Percentiles rank a stretch among this genome's conserved stretches.
Evolutionary conservation across 1,140 invertebrate genomes (phyloP).

Genomic region (Drosophila subobscura): DNA sequence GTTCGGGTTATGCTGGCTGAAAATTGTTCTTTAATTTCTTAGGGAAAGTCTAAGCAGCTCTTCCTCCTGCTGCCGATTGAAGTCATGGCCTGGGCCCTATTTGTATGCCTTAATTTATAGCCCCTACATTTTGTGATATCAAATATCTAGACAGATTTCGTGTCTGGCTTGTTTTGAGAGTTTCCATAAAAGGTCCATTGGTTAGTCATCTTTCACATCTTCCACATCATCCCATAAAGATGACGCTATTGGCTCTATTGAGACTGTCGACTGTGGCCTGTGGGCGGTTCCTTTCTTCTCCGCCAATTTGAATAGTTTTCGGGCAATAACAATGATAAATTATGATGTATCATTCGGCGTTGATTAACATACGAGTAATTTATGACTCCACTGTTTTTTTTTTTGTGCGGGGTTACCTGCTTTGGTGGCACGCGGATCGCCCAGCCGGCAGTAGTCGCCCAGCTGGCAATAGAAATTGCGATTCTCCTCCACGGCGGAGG

Average conservation of each 20-base stretch:
- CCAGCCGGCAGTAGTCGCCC: constrained; percentile 88
- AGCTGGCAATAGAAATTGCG: constrained; percentile 90
- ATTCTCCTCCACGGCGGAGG: constrained; percentile 87
- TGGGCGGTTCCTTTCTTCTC: constrained; percentile 61
- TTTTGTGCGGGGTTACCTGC: constrained; percentile 87
- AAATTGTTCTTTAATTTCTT: constrained; percentile 36
- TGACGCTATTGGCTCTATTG: constrained; percentile 29
- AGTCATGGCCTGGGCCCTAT: too few relatives aligned
- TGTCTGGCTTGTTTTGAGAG: constrained; percentile 1
- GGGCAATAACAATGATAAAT: constrained; percentile 77
- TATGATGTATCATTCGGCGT: constrained; percentile 64
- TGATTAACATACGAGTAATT: constrained; percentile 55
- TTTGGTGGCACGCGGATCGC: constrained; percentile 89
- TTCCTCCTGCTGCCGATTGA: too few relatives aligned
- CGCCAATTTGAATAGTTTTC: constrained; percentile 51
- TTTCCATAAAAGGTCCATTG: constrained; percentile 7
- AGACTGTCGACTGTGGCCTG: constrained; percentile 6
- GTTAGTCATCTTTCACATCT: constrained; percentile 34
- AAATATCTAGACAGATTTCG: too few relatives aligned
- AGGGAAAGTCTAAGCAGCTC: too few relatives aligned
- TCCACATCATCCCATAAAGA: constrained; percentile 16
- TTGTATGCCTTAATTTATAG: too few relatives aligned
- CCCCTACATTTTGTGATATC: too few relatives aligned
- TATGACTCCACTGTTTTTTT: constrained; percentile 12
- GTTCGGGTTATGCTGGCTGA: constrained; percentile 18